Percentiles rank a stretch among this genome's conserved stretches.
Conservation (phyloP, 2,888 invertebrate species). For the Taphrorychus bicolor region DNA sequence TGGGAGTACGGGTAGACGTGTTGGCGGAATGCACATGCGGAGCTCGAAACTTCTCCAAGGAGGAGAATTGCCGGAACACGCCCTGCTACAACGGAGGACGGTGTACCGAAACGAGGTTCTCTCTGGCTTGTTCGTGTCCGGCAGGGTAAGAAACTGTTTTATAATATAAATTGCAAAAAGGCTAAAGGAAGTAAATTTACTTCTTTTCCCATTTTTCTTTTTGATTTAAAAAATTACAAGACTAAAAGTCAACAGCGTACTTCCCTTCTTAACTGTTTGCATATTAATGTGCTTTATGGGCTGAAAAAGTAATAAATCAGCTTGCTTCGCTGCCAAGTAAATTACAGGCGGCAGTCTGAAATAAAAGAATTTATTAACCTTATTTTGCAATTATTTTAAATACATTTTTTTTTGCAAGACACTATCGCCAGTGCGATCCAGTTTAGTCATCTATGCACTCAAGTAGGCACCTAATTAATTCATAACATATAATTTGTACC, state of each 20-base stretch:
- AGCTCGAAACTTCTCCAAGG: slow-evolving; percentile 89
- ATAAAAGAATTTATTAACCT: too few relatives aligned
- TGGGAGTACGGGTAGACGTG: slow-evolving; percentile 94
- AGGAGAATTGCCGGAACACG: slow-evolving; percentile 86
- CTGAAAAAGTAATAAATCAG: not conserved
- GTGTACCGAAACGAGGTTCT: slow-evolving; percentile 90
- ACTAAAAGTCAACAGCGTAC: not conserved
- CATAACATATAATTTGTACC: too few relatives aligned
- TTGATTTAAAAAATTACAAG: not conserved
- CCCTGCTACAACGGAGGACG: slow-evolving; percentile 97
- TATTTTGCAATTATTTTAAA: too few relatives aligned
- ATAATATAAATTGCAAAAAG: not conserved
- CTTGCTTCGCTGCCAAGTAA: not conserved
- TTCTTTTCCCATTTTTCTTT: not conserved
- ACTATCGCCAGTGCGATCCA: too few relatives aligned
- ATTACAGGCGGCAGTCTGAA: not conserved
- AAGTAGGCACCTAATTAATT: too few relatives aligned
- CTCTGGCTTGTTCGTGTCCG: slow-evolving; percentile 89
- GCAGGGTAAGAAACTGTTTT: slow-evolving; percentile 68
- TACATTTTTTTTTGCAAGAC: too few relatives aligned
- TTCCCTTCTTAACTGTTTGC: not conserved
- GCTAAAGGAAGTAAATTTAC: not conserved
- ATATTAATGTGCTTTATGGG: not conserved
- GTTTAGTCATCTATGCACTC: too few relatives aligned
- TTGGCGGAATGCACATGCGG: slow-evolving; percentile 93